Evolutionary conservation across 2,113 vertebrate species (phyloP).

Genomic region (Larimichthys polyactis): DNA sequence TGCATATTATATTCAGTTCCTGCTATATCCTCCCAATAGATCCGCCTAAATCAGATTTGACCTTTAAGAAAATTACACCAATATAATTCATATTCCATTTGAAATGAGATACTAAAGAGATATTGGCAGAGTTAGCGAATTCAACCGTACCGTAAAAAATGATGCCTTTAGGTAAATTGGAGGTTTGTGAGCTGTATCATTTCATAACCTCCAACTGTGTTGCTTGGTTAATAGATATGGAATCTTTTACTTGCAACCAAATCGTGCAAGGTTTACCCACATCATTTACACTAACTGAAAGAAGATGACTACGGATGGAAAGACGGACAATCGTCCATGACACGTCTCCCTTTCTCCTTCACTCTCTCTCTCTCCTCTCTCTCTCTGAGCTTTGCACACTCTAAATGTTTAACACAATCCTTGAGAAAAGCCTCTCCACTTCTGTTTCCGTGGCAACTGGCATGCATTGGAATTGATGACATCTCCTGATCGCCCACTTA

Average conservation of each 20-base stretch:
- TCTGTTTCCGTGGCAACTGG: conserved; percentile 84
- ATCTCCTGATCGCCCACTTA: conserved; percentile 80
- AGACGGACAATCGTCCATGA: conserved; percentile 31
- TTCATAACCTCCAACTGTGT: conserved; percentile 26
- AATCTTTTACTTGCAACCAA: conserved; percentile 30
- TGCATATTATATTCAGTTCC: no score
- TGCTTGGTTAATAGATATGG: conserved; percentile 2
- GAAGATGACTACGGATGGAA: conserved; percentile 14
- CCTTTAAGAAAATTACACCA: not conserved
- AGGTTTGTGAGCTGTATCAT: conserved; percentile 51
- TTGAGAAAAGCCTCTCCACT: conserved; percentile 78
- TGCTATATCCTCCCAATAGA: no score
- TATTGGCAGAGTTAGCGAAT: conserved; percentile 26
- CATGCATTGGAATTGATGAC: conserved; percentile 80
- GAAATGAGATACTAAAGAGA: conserved; percentile 23
- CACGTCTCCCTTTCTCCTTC: conserved; percentile 31
- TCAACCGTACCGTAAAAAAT: conserved; percentile 19
- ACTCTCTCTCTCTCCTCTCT: conserved; percentile 26
- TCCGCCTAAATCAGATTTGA: no score
- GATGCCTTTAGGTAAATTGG: conserved; percentile 34
- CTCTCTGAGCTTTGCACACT: conserved; percentile 49
- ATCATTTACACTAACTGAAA: not conserved
- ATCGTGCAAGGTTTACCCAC: not conserved
- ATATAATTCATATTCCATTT: conserved; percentile 13
- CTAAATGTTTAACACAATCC: conserved; percentile 80